Evolutionary conservation across 2,113 vertebrate genomes (phyloP).

Genomic region (Numenius arquata): DNA sequence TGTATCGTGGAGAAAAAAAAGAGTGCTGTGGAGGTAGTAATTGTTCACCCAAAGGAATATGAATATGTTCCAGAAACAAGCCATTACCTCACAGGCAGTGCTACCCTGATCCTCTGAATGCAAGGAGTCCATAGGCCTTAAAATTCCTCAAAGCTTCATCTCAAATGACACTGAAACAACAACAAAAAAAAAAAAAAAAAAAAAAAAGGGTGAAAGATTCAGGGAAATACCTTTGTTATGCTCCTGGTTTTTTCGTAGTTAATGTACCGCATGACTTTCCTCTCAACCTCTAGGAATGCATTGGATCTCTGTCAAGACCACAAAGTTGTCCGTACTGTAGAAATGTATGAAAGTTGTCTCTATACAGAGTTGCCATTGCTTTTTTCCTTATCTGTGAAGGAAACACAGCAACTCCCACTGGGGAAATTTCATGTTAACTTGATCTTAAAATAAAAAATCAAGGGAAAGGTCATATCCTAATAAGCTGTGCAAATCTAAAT

Average conservation of each 20-base stretch:
- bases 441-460: constrained; percentile 93
- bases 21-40: not conserved
- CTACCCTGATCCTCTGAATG: not conserved
- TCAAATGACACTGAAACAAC: not conserved
- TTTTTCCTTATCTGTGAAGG: constrained; percentile 87
- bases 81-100: not conserved
- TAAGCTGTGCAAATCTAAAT: constrained; percentile 86
- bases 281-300: constrained; percentile 54
- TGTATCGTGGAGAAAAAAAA: not conserved
- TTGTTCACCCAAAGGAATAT: not conserved
- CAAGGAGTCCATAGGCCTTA: not conserved
- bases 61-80: not conserved
- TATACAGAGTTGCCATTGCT: constrained; percentile 70
- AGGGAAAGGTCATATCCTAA: constrained; percentile 92
- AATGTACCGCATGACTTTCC: constrained; percentile 45
- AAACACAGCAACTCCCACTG: constrained; percentile 84
- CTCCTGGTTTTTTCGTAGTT: constrained; percentile 46
- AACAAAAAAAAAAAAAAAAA: constrained; percentile 2
- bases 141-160: not conserved
- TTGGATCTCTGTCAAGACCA: constrained; percentile 61
- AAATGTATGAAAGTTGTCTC: constrained; percentile 57
- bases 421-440: constrained; percentile 87
- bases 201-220: constrained; percentile 44
- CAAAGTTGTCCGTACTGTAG: constrained; percentile 24
- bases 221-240: constrained; percentile 64